Evolutionary conservation across 2,888 invertebrate genomes (phyloP), one percentile per base, ranked within the genome.

Genomic region (Tetranychus truncatus): DNA sequence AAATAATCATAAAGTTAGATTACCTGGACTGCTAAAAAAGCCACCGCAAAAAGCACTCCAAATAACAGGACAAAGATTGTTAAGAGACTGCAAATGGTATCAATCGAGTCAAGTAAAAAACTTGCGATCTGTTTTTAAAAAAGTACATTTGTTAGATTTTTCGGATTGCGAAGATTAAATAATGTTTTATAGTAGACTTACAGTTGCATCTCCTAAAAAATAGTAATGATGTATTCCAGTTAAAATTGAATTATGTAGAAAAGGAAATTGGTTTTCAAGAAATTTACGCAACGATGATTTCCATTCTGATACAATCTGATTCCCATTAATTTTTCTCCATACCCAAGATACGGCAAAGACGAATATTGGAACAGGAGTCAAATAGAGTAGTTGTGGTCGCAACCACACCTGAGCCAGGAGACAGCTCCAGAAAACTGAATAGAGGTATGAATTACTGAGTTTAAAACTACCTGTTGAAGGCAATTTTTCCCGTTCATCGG

Each of bases 381-480:
- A 93, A 91, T 2, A 92, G 89, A 0, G 91, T 88, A 83, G 95
- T 93, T 66, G 94, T 88, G 0, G 82, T 81, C 93, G 89, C 80
- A 90, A 90, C 89, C 92, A 94, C 20, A 94, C 85, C 46, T 92
- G 85, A 84, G 93, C 91, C 74, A 89, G 87, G 8, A 89, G 84
- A 80, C 93, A 92, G 2, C 89, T 89, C 85, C 91, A 92, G 79
- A 92, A 85, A 15, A 93, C 78, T 21, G 79, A 81, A 73, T 82
- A 81, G 75, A 84, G 82, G 76, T 81, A 84, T 46, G 80, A 80
- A 78, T 82, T 81, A 76, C 82, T 82, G 55, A 82, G 74, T 67
- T 78, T 76, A 1, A 34, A 45, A 72, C 20, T 45, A 1, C 24
- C n/a, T 9, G 24, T 24, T 1, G 55, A 3, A 55, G 11, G 34